phyloP scores from a whole-genome alignment of 2,113 vertebrate species.

The Alethe diademata region DNA sequence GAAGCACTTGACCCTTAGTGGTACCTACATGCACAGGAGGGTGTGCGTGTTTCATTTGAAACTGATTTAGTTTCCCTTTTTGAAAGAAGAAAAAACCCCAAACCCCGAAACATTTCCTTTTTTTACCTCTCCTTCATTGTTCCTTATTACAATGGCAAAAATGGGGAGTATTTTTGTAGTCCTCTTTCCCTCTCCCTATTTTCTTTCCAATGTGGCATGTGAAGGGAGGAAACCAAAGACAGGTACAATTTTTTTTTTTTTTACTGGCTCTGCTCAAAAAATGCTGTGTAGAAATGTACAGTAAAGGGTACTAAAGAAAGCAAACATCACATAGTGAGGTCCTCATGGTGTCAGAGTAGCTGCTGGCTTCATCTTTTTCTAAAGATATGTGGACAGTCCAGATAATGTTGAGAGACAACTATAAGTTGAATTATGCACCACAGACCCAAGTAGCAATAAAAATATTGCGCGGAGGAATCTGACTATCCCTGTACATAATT shows the following conservation, averaged over 20 bases:
- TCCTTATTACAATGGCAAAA: not conserved
- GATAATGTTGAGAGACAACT: not conserved
- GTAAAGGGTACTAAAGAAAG: not conserved
- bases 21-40: not conserved
- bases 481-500: not conserved
- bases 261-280: not conserved
- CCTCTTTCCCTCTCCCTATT: not conserved
- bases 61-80: not conserved
- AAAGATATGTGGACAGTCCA: not conserved
- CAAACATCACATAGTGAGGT: not conserved
- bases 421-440: not conserved
- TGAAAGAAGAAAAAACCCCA: not conserved
- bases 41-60: not conserved
- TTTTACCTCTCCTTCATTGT: not conserved
- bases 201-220: not conserved
- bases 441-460: not conserved
- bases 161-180: not conserved
- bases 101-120: not conserved
- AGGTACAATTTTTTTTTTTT: not conserved
- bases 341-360: not conserved
- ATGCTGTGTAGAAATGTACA: not conserved
- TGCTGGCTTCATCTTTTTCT: not conserved
- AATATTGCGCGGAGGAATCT: not conserved
- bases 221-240: not conserved
- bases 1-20: conserved; percentile 1